These are phyloP conservation scores for Acleris laterana DNA, from an alignment of 2,888 invertebrate genomes.

Conservation along the genomic window DNA sequence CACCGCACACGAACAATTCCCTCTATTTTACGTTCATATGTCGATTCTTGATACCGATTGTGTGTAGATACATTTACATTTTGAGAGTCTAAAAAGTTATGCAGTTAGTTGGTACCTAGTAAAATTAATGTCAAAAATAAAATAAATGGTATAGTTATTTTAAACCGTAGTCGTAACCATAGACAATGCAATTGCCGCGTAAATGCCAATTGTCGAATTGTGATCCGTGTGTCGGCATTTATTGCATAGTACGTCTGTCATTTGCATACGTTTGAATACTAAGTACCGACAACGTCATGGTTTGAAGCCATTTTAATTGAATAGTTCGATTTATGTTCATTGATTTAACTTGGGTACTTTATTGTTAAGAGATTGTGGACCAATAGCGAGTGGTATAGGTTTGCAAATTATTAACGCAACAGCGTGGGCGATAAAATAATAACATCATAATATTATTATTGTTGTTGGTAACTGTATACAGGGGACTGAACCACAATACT, in stretches of 20 bases:
- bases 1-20: conserved; percentile 61
- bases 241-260: conserved; percentile 83
- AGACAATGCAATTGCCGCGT: conserved; percentile 70
- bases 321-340: conserved; percentile 79
- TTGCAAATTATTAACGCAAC: neutral
- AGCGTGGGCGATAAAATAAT: too few relatives aligned
- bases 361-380: conserved; percentile 43
- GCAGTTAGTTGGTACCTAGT: too few relatives aligned
- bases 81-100: neutral
- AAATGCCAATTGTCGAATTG: conserved; percentile 83
- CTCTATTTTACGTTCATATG: conserved; percentile 48
- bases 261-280: conserved; percentile 84
- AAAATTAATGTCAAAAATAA: too few relatives aligned
- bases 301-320: conserved; percentile 80
- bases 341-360: conserved; percentile 61
- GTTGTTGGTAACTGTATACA: too few relatives aligned
- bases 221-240: conserved; percentile 82
- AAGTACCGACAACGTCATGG: conserved; percentile 75
- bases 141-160: too few relatives aligned
- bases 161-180: conserved; percentile 37
- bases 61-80: conserved; percentile 1
- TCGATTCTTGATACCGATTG: conserved; percentile 21
- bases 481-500: too few relatives aligned
- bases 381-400: neutral
- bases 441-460: too few relatives aligned